These are phyloP conservation scores for Pinna nobilis DNA, from an alignment of 1,140 invertebrate genomes.

Conservation along the genomic window DNA sequence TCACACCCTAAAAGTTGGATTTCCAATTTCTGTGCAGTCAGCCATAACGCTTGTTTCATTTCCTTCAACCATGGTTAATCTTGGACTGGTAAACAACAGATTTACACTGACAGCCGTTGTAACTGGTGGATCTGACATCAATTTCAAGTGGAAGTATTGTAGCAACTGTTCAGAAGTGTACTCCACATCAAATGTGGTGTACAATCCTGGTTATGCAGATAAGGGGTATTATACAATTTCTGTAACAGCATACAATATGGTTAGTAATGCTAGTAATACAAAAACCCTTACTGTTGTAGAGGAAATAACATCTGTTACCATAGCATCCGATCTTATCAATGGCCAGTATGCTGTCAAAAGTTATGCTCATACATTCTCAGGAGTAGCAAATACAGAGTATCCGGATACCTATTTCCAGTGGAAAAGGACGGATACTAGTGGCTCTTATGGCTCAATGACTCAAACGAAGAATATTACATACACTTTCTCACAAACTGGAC, in stretches of 20 bases:
- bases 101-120: conserved; percentile 23
- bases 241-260: conserved; percentile 30
- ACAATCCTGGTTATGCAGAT: conserved; percentile 21
- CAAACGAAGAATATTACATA: conserved; percentile 9
- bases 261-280: conserved; percentile 14
- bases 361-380: conserved; percentile 27
- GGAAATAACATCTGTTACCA: conserved; percentile 26
- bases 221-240: conserved; percentile 21
- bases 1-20: conserved; percentile 5
- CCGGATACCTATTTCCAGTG: neutral
- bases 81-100: conserved; percentile 16
- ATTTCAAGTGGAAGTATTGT: conserved; percentile 40
- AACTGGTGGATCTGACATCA: conserved; percentile 27
- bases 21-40: conserved; percentile 26
- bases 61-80: neutral
- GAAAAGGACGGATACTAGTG: neutral
- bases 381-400: conserved; percentile 13
- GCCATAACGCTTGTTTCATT: conserved; percentile 14
- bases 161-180: conserved; percentile 19
- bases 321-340: conserved; percentile 23
- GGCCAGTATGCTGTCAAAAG: conserved; percentile 30
- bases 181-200: neutral
- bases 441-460: neutral
- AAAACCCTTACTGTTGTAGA: conserved; percentile 29
- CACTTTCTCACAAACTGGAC: neutral